Conservation (phyloP, 2,797 vertebrate species). For the Loris lydekkerianus region DNA sequence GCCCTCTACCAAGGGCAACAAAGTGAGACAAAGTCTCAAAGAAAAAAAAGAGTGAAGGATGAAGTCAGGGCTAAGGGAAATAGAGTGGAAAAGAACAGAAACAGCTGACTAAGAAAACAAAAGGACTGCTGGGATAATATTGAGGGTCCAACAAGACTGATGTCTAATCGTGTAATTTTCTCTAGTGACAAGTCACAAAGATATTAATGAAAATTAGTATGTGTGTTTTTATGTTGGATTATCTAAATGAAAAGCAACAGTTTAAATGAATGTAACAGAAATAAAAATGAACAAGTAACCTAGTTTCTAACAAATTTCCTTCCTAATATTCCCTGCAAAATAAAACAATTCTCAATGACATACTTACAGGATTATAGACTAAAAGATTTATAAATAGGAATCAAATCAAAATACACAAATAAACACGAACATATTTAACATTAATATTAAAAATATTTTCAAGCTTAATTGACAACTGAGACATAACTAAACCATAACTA, state of each 20-base stretch:
- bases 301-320: conserved; percentile 51
- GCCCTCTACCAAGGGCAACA: too few species aligned
- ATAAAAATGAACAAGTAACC: conserved; percentile 35
- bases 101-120: background rate
- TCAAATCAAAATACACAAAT: conserved; percentile 64
- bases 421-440: conserved; percentile 16
- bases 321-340: conserved; percentile 37
- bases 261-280: conserved; percentile 42
- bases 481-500: conserved; percentile 37
- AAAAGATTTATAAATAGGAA: conserved; percentile 20
- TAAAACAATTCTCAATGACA: conserved; percentile 33
- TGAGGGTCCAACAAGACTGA: background rate
- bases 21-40: too few species aligned
- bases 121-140: background rate
- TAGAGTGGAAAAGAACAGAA: background rate
- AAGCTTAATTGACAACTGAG: conserved; percentile 13
- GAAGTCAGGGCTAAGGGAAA: background rate
- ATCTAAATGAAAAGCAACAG: conserved; percentile 61
- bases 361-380: background rate
- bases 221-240: background rate
- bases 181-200: conserved; percentile 26
- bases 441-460: conserved; percentile 34
- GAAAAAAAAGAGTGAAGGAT: background rate
- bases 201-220: background rate
- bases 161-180: background rate